Evolutionary conservation across 2,797 vertebrate genomes (phyloP), one percentile per base, ranked within the genome.

Genomic region (Gadopsis bispinosus): DNA sequence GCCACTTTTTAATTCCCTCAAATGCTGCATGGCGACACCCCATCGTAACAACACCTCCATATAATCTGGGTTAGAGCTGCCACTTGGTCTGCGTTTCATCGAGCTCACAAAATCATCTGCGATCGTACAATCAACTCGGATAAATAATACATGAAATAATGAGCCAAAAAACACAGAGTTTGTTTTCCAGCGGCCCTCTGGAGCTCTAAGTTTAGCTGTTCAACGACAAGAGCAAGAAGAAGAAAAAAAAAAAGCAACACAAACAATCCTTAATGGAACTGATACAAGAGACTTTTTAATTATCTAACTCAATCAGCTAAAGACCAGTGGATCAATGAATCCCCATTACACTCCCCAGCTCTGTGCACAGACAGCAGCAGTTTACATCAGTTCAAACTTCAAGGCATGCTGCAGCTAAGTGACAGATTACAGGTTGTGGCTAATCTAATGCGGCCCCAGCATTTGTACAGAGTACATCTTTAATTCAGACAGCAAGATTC

Each of bases 251-350:
- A 87, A 81, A 90, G 81, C 87, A 90, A 92, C 90, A 95, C 94
- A 95, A 96, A 95, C 93, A 94, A 94, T 93, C 93, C 92, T 94
- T 95, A 96, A 95, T 95, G 94, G 94, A 95, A 94, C 93, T 95
- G 94, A 95, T 95, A 95, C 93, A 91, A 95, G 93, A 94, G 94
- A 93, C 94, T 95, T 95, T 96, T 95, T 96, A 96, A 95, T 96
- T 96, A 95, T 96, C 94, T 94, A 94, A 96, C 95, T 95, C 94
- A 95, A 95, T 96, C 95, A 96, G 93, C 89, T 93, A 93, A 94
- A 95, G 95, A 93, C 94, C 93, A 90, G 91, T 72, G 90, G 94
- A 96, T 96, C 95, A 94, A 96, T 96, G 94, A 94, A 94, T 95
- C 91, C 93, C 95, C 93, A 95, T 95, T 95, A 95, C 91, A 82